Conservation (phyloP, 2,113 vertebrate species). For the Pica pica region DNA sequence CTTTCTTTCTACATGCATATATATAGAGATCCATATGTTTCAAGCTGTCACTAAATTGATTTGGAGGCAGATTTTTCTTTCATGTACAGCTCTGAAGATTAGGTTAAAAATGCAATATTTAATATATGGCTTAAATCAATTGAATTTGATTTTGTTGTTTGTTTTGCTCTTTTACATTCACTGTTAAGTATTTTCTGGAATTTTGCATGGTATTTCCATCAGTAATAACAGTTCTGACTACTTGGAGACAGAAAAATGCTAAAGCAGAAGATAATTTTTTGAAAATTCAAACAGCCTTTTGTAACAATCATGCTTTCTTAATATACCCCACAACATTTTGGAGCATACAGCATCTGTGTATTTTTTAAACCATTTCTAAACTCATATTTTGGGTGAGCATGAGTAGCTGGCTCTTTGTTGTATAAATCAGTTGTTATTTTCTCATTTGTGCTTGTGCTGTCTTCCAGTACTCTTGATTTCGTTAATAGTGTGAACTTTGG, state of each 20-base stretch:
- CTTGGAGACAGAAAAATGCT: not conserved
- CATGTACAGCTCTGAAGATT: not conserved
- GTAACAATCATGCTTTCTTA: not conserved
- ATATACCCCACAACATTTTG: not conserved
- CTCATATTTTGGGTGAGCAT: not conserved
- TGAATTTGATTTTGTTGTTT: not conserved
- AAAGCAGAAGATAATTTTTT: not conserved
- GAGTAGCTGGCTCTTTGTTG: not conserved
- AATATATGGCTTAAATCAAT: not conserved
- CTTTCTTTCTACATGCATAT: not conserved
- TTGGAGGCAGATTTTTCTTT: conserved; percentile 23
- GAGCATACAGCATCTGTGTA: not conserved
- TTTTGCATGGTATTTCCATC: conserved; percentile 26
- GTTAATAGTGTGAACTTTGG: not conserved
- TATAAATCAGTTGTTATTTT: not conserved
- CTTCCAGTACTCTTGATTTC: not conserved
- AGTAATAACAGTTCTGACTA: not conserved
- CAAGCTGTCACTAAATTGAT: conserved; percentile 20
- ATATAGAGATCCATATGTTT: conserved; percentile 6
- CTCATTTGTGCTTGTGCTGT: not conserved
- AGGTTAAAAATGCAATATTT: conserved; percentile 3
- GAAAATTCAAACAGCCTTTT: not conserved
- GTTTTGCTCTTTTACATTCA: not conserved
- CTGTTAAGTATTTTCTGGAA: conserved; percentile 7
- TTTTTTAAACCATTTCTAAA: conserved; percentile 13